phyloP scores from a whole-genome alignment of 2,888 invertebrate species.

The Idaea aversata region DNA sequence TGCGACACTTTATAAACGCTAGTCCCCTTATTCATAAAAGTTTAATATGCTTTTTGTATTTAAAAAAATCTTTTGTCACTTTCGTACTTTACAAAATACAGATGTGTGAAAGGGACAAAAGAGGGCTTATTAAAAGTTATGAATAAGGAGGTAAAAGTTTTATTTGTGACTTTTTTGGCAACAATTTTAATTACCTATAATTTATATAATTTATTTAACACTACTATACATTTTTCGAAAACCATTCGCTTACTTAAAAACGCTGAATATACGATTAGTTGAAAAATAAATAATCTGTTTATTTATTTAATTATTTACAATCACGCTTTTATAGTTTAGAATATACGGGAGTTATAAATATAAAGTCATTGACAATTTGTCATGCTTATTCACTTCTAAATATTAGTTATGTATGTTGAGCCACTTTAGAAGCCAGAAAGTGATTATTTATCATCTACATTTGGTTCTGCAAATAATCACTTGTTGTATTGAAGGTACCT shows the following conservation, averaged over 20 bases:
- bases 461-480: neutral
- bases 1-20: no score
- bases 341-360: slow-evolving; percentile 15
- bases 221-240: slow-evolving; percentile 43
- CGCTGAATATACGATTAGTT: slow-evolving; percentile 23
- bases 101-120: neutral
- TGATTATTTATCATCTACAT: neutral
- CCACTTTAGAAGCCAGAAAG: slow-evolving; percentile 13
- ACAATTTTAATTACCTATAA: slow-evolving; percentile 35
- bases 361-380: slow-evolving; percentile 6
- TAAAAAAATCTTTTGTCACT: no score
- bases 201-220: slow-evolving; percentile 22
- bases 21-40: neutral
- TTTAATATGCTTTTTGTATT: no score
- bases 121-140: neutral
- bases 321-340: slow-evolving; percentile 16
- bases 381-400: neutral
- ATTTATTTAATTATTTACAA: slow-evolving; percentile 23
- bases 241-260: slow-evolving; percentile 28
- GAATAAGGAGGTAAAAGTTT: slow-evolving; percentile 16
- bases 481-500: neutral
- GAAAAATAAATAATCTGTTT: slow-evolving; percentile 37
- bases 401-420: slow-evolving; percentile 6
- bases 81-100: no score
- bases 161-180: slow-evolving; percentile 46